Conservation (phyloP, 2,113 vertebrate species). For the Megatriorchis doriae region DNA sequence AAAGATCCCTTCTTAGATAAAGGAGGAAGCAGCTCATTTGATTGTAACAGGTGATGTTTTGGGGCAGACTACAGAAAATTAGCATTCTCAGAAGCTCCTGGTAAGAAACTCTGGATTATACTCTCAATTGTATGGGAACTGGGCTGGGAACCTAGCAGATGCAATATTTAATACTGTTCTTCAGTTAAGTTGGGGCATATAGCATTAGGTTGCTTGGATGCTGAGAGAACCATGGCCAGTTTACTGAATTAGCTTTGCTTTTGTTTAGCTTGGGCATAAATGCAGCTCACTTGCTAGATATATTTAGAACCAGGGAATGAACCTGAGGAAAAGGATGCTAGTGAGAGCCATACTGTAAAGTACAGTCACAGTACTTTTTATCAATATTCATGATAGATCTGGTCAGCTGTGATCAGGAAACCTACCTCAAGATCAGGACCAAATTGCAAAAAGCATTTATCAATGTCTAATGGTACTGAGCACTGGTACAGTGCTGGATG, state of each 20-base stretch:
- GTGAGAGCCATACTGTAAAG: neutral
- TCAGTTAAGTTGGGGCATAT: neutral
- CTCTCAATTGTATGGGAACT: neutral
- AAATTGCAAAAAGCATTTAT: neutral
- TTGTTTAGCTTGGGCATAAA: neutral
- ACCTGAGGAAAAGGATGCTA: neutral
- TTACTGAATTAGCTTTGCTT: neutral
- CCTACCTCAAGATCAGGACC: neutral
- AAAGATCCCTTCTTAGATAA: neutral
- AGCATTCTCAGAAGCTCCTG: neutral
- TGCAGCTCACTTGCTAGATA: neutral
- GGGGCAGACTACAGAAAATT: neutral
- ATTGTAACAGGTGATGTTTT: neutral
- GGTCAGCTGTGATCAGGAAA: neutral
- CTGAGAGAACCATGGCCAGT: neutral
- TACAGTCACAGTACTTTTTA: neutral
- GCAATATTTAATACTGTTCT: neutral
- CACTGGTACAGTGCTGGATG: neutral
- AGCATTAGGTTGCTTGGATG: too few species aligned
- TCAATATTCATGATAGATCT: neutral
- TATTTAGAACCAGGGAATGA: neutral
- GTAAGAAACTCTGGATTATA: neutral
- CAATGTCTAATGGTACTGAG: neutral
- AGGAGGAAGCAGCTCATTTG: neutral
- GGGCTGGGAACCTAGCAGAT: neutral